Evolutionary conservation across 2,888 invertebrate species (phyloP).

Genomic region (Camptogramma bilineatum): DNA sequence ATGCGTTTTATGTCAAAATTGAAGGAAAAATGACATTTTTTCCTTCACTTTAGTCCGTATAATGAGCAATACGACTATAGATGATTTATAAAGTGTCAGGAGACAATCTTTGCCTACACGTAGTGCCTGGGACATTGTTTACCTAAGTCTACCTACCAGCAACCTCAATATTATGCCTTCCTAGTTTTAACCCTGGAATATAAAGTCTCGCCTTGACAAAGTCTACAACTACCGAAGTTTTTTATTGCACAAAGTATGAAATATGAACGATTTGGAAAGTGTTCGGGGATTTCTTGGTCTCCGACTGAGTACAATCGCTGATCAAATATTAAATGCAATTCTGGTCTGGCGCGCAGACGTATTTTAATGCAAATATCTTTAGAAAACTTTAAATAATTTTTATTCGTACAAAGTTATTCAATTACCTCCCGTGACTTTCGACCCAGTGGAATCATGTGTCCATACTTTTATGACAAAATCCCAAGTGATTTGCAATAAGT

Average conservation of each 20-base stretch:
- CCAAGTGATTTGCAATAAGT: too few species aligned
- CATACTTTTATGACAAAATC: too few species aligned
- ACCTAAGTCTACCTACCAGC: too few species aligned
- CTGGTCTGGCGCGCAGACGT: constrained; percentile 2
- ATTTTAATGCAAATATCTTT: not conserved
- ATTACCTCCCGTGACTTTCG: not conserved
- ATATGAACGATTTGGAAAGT: constrained; percentile 29
- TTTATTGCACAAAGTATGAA: constrained; percentile 35
- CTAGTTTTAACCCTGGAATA: constrained; percentile 1
- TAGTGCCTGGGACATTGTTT: too few species aligned
- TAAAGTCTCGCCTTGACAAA: constrained; percentile 11
- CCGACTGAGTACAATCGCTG: constrained; percentile 40
- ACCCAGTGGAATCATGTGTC: not conserved
- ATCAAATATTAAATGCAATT: constrained; percentile 52
- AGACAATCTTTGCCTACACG: too few species aligned
- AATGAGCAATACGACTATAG: too few species aligned
- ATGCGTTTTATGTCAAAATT: too few species aligned
- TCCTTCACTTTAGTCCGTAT: too few species aligned
- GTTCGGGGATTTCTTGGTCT: constrained; percentile 31
- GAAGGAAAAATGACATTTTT: too few species aligned
- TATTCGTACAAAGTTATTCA: not conserved
- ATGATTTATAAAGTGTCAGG: too few species aligned
- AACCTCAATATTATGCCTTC: too few species aligned
- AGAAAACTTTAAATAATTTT: not conserved
- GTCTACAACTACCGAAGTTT: constrained; percentile 20